phyloP scores from a whole-genome alignment of 2,113 vertebrate genomes.

The Zeus faber region DNA sequence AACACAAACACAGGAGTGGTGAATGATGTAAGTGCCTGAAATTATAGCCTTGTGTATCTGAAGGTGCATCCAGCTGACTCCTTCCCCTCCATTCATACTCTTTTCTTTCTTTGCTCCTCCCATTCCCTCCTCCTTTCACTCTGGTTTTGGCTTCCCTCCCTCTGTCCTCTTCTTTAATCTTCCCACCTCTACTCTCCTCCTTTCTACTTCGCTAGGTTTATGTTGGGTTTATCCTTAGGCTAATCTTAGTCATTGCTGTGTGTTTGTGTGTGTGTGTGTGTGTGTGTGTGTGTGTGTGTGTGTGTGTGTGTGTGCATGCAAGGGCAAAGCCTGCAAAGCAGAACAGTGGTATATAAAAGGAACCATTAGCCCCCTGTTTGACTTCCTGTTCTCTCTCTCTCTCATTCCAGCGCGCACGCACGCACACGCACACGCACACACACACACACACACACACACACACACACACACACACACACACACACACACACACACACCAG shows the following conservation, averaged over 20 bases:
- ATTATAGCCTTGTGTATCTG: slow-evolving; percentile 37
- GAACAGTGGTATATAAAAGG: slow-evolving; percentile 54
- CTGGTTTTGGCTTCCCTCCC: not conserved
- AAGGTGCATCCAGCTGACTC: slow-evolving; percentile 23
- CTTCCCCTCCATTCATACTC: not conserved
- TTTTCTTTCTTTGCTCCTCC: not conserved
- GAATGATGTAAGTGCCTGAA: slow-evolving; percentile 66
- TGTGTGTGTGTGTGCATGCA: not conserved
- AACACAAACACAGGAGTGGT: slow-evolving; percentile 25
- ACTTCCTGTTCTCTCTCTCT: slow-evolving; percentile 18
- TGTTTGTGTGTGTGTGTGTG: slow-evolving; percentile 31
- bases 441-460: slow-evolving; percentile 10
- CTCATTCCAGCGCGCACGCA: slow-evolving; percentile 8
- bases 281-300: not conserved
- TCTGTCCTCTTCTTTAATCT: not conserved
- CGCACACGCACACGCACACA: slow-evolving; percentile 11
- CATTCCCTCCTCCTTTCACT: not conserved
- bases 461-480: slow-evolving; percentile 1
- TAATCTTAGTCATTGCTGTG: slow-evolving; percentile 55
- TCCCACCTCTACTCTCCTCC: not conserved
- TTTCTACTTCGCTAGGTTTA: slow-evolving; percentile 14
- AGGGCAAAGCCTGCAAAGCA: slow-evolving; percentile 40
- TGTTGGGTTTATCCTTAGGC: slow-evolving; percentile 39
- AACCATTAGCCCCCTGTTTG: slow-evolving; percentile 54
- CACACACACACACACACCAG: not conserved